Percentiles rank a stretch among this genome's conserved stretches.
These are phyloP conservation scores for Coregonus clupeaformis DNA, from an alignment of 2,113 vertebrate genomes.

Conservation along the genomic window DNA sequence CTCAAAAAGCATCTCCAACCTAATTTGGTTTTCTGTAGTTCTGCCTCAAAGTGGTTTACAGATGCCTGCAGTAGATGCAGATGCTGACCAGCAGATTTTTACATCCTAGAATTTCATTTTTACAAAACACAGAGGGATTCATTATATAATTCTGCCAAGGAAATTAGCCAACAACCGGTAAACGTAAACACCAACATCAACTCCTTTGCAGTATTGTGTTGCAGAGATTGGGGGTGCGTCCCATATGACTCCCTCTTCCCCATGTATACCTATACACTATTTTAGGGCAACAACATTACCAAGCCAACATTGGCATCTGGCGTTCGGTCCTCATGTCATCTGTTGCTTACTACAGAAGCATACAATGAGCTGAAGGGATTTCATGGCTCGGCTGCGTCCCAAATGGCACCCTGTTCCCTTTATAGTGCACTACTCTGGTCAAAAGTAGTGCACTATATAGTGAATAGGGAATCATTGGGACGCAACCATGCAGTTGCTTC, in stretches of 20 bases:
- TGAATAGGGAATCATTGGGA: too few species aligned
- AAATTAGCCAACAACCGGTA: conserved; percentile 30
- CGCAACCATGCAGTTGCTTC: too few species aligned
- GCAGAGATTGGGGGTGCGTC: neutral
- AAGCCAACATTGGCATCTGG: neutral
- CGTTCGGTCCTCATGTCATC: neutral
- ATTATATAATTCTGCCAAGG: conserved; percentile 36
- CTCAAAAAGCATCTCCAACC: conserved; percentile 10
- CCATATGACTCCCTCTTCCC: too few species aligned
- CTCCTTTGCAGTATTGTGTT: conserved; percentile 4
- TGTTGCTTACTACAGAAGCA: neutral
- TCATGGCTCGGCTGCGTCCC: neutral
- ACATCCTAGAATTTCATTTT: conserved; percentile 12
- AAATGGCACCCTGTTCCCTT: too few species aligned
- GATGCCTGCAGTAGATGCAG: conserved; percentile 26
- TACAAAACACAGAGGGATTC: conserved; percentile 35
- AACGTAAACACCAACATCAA: conserved; percentile 4
- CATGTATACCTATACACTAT: too few species aligned
- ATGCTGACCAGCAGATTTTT: conserved; percentile 31
- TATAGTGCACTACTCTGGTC: too few species aligned
- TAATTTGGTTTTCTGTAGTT: conserved; percentile 29
- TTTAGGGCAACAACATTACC: neutral
- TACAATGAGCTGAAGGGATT: neutral
- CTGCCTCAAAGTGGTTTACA: conserved; percentile 27
- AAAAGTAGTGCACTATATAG: too few species aligned